Conservation (phyloP, 2,888 invertebrate genomes). For the Synergus gifuensis region DNA sequence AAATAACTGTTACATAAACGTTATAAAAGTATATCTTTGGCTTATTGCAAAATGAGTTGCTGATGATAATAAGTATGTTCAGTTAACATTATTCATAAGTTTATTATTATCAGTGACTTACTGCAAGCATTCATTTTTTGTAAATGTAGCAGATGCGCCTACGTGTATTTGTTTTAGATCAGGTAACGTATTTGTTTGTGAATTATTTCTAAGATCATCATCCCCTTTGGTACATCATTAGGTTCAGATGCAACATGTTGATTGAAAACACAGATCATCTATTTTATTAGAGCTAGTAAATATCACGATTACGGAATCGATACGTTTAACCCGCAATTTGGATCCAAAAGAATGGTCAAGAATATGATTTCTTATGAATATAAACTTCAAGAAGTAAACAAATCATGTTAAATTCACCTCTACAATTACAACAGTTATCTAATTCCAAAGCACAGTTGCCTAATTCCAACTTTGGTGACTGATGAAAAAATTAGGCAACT, state of each 20-base stretch:
- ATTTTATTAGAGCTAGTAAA: constrained; percentile 45
- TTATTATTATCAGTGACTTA: constrained; percentile 16
- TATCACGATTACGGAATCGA: constrained; percentile 24
- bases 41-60: constrained; percentile 6
- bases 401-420: background rate
- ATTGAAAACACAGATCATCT: constrained; percentile 56
- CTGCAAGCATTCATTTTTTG: constrained; percentile 6
- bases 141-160: constrained; percentile 46
- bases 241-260: constrained; percentile 50
- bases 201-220: constrained; percentile 61
- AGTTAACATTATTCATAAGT: background rate
- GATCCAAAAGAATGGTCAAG: background rate
- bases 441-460: background rate
- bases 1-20: background rate
- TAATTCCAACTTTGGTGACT: background rate
- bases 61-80: background rate
- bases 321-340: constrained; percentile 34
- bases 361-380: background rate
- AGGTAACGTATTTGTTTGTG: constrained; percentile 72
- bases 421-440: background rate
- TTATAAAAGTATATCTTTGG: background rate
- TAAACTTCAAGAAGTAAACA: background rate
- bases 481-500: background rate
- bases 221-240: constrained; percentile 53
- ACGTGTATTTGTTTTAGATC: constrained; percentile 53